phyloP scores from a whole-genome alignment of 2,797 vertebrate species.

The Holocentrus rufus region DNA sequence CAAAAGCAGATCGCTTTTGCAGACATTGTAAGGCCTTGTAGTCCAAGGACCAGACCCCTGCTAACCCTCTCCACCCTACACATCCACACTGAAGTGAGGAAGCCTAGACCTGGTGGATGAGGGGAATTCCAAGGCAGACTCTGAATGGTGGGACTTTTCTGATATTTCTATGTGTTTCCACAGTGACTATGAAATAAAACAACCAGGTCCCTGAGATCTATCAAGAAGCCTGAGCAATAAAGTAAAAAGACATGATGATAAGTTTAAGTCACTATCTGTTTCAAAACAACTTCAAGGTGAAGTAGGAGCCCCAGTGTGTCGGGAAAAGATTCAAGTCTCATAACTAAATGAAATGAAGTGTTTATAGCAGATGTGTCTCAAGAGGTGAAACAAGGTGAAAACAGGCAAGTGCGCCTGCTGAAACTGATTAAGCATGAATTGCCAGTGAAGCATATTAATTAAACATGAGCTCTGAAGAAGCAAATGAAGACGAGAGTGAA shows the following conservation, averaged over 20 bases:
- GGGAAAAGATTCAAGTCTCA: too few relatives aligned
- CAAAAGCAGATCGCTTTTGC: constrained; percentile 31
- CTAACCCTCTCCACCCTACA: not conserved
- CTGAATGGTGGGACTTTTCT: not conserved
- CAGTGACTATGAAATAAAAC: not conserved
- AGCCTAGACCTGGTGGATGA: constrained; percentile 4
- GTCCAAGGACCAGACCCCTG: not conserved
- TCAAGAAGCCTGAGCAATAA: not conserved
- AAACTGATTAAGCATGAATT: not conserved
- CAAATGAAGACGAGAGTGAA: not conserved
- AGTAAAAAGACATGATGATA: not conserved
- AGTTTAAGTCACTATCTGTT: not conserved
- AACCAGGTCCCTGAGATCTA: not conserved
- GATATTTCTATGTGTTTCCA: not conserved
- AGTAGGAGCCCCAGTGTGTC: not conserved
- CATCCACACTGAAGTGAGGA: constrained; percentile 5
- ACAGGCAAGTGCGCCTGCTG: not conserved
- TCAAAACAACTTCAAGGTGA: not conserved
- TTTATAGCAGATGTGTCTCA: too few relatives aligned
- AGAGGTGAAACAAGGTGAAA: not conserved
- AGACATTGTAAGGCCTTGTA: constrained; percentile 18
- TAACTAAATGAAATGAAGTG: too few relatives aligned
- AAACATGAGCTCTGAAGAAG: not conserved
- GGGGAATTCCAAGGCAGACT: constrained; percentile 19
- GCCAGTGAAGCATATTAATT: too few relatives aligned